Conservation (phyloP, 2,113 vertebrate genomes). For the Vulpes vulpes region DNA sequence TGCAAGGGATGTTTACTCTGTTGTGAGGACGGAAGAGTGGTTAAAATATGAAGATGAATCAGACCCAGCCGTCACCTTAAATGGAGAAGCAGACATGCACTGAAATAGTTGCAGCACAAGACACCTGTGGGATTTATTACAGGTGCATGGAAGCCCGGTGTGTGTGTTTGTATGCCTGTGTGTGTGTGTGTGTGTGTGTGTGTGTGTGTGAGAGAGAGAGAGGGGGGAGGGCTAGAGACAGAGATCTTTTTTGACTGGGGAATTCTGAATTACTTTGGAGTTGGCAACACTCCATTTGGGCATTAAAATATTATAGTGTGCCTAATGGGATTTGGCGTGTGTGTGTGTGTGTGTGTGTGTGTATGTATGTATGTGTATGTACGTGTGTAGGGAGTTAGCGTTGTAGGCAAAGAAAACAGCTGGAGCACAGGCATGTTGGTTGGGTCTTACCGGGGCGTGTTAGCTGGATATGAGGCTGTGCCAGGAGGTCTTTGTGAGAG, state of each 20-base stretch:
- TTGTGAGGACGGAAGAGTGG: constrained; percentile 18
- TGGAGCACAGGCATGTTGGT: not conserved
- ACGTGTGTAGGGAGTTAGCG: not conserved
- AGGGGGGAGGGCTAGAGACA: too few species aligned
- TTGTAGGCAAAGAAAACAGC: not conserved
- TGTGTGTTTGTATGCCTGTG: not conserved
- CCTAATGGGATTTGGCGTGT: not conserved
- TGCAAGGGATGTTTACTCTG: not conserved
- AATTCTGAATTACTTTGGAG: constrained; percentile 45
- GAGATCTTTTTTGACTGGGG: constrained; percentile 62
- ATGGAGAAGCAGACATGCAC: constrained; percentile 43
- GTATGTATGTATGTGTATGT: not conserved
- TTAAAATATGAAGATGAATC: constrained; percentile 48
- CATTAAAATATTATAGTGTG: constrained; percentile 53
- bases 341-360: not conserved
- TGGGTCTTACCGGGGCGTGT: constrained; percentile 47
- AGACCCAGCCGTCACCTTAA: not conserved
- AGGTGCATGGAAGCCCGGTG: not conserved
- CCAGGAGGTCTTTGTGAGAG: constrained; percentile 45
- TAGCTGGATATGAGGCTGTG: not conserved
- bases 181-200: not conserved
- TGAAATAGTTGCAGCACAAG: constrained; percentile 45
- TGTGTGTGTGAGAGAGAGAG: not conserved
- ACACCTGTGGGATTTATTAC: constrained; percentile 65
- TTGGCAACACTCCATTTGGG: constrained; percentile 14